phyloP scores from a whole-genome alignment of 2,888 invertebrate species.

The Chymomyza amoena region DNA sequence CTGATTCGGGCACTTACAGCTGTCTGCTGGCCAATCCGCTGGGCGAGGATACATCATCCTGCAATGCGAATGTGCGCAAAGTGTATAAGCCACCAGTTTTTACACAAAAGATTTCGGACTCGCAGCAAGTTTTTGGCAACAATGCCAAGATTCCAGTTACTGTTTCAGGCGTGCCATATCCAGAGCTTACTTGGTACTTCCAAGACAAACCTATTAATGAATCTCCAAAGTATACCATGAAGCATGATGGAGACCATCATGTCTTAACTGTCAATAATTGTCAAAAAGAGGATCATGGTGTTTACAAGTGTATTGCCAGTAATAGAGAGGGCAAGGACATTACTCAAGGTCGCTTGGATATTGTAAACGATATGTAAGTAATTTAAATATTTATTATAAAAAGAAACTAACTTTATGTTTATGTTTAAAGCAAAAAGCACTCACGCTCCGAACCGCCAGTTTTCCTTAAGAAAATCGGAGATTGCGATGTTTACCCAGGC shows the following conservation, averaged over 20 bases:
- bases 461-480: slow-evolving; percentile 93
- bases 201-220: slow-evolving; percentile 86
- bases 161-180: slow-evolving; percentile 89
- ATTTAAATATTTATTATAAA: neutral
- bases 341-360: slow-evolving; percentile 86
- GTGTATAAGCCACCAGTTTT: slow-evolving; percentile 90
- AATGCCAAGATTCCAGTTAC: slow-evolving; percentile 91
- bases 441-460: slow-evolving; percentile 90
- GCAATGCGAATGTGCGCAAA: slow-evolving; percentile 87
- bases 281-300: slow-evolving; percentile 84
- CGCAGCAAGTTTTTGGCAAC: slow-evolving; percentile 85
- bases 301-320: slow-evolving; percentile 87
- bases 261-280: slow-evolving; percentile 87
- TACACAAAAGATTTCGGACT: slow-evolving; percentile 82
- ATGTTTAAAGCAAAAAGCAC: slow-evolving; percentile 82
- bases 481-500: slow-evolving; percentile 90
- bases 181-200: slow-evolving; percentile 92
- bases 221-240: slow-evolving; percentile 86
- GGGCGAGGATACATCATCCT: slow-evolving; percentile 86
- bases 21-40: slow-evolving; percentile 87
- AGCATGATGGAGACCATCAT: slow-evolving; percentile 88
- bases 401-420: neutral
- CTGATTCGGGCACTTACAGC: slow-evolving; percentile 89
- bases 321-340: slow-evolving; percentile 90
- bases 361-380: slow-evolving; percentile 90